These are phyloP conservation scores for Pluvianellus socialis DNA, from an alignment of 2,113 vertebrate genomes.

Conservation along the genomic window DNA sequence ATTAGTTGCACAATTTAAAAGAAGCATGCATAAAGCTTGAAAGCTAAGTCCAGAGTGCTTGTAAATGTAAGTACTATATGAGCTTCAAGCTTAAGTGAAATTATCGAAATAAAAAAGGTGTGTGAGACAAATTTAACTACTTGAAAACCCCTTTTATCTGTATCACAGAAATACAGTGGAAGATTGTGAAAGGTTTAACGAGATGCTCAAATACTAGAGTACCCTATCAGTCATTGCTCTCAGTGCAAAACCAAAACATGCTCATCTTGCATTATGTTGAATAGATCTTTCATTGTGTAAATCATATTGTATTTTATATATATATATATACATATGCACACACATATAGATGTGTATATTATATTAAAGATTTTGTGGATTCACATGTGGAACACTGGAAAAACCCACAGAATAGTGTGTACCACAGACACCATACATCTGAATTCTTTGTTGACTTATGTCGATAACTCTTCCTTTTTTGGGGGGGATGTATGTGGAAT, in stretches of 20 bases:
- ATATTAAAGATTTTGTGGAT: background rate
- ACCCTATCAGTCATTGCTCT: background rate
- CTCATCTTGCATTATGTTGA: background rate
- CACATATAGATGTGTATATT: too few relatives aligned
- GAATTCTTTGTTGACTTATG: background rate
- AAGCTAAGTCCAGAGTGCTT: background rate
- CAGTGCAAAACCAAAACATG: background rate
- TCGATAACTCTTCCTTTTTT: background rate
- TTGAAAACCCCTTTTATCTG: background rate
- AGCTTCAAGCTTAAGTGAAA: background rate
- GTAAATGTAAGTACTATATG: background rate
- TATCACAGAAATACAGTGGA: background rate
- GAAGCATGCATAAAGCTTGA: background rate
- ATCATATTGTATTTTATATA: background rate
- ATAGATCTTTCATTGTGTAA: background rate
- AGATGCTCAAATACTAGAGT: background rate
- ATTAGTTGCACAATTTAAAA: background rate
- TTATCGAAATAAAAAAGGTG: background rate
- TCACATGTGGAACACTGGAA: background rate
- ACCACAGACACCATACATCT: accelerated
- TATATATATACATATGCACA: too few relatives aligned
- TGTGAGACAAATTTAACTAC: background rate
- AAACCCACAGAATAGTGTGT: too few relatives aligned
- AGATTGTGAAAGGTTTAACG: background rate
- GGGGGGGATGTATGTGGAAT: too few relatives aligned